Conservation (phyloP, 1,140 invertebrate species). For the Triops cancriformis region DNA sequence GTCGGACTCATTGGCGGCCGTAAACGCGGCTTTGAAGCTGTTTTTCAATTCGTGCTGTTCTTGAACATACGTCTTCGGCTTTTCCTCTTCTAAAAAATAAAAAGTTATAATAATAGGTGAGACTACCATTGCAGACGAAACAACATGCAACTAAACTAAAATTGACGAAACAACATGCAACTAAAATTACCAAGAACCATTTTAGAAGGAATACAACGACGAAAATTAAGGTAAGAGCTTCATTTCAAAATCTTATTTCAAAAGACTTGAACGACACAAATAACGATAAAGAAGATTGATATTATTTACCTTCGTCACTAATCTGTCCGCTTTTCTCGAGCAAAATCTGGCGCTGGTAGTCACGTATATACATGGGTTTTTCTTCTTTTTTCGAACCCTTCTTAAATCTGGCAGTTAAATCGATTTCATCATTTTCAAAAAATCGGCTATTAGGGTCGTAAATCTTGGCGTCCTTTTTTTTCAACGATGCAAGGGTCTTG, state of each 20-base stretch:
- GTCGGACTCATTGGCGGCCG: constrained; percentile 39
- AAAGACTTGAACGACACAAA: no score
- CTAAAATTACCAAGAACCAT: background rate
- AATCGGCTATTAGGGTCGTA: constrained; percentile 69
- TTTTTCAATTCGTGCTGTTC: constrained; percentile 60
- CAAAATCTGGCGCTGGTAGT: constrained; percentile 70
- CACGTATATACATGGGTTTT: constrained; percentile 59
- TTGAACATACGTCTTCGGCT: constrained; percentile 50
- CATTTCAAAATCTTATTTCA: no score
- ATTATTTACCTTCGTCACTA: constrained; percentile 48
- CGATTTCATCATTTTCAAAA: constrained; percentile 48
- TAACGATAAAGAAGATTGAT: no score
- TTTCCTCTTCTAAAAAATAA: background rate
- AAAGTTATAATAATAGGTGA: background rate
- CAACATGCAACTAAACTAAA: background rate
- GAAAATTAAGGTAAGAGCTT: no score
- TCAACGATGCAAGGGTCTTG: constrained; percentile 71
- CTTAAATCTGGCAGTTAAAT: background rate
- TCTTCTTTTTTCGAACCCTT: constrained; percentile 40
- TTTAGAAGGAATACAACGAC: no score
- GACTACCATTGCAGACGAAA: no score
- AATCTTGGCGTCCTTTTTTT: constrained; percentile 78
- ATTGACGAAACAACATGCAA: background rate
- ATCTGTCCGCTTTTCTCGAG: constrained; percentile 56
- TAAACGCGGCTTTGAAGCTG: constrained; percentile 49